A percentile compares a stretch with the other conserved stretches of the same genome.
phyloP scores from a whole-genome alignment of 2,888 invertebrate genomes.

The Rutpela maculata region DNA sequence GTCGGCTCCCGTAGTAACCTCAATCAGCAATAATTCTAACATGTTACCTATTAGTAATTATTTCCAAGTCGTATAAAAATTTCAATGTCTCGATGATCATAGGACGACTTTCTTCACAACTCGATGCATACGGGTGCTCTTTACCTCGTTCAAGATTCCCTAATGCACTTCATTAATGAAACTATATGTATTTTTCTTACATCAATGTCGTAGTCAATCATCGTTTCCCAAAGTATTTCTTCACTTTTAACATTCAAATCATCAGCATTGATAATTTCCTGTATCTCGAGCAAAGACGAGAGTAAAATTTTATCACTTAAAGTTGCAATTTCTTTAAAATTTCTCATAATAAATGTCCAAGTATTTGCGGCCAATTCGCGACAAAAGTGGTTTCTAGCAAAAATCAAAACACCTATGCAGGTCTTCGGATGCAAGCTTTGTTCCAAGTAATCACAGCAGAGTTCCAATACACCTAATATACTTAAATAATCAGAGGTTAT shows the following conservation, averaged over 20 bases:
- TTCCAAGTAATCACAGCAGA: conserved; percentile 87
- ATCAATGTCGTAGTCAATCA: no score
- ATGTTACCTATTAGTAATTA: conserved; percentile 80
- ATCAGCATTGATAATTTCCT: no score
- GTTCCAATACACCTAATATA: conserved; percentile 86
- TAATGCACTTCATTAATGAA: conserved; percentile 86
- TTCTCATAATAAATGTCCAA: conserved; percentile 78
- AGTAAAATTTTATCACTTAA: conserved; percentile 86
- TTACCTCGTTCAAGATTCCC: conserved; percentile 90
- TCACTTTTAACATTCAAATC: no score
- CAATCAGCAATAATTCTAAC: conserved; percentile 19
- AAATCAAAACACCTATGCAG: conserved; percentile 89
- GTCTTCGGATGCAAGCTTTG: conserved; percentile 84
- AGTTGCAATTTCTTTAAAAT: conserved; percentile 84
- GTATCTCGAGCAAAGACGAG: conserved; percentile 83
- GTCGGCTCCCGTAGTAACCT: no score
- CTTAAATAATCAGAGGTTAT: no score
- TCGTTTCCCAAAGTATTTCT: no score
- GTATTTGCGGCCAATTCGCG: conserved; percentile 81
- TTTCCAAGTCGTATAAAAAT: conserved; percentile 92
- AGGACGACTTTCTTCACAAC: conserved; percentile 89
- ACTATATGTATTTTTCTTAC: conserved; percentile 85
- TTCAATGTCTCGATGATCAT: conserved; percentile 93
- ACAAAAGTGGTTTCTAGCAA: conserved; percentile 88
- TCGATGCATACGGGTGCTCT: conserved; percentile 90